Base-by-base conservation (phyloP, 1,140 invertebrate species). In the Aphelenchoides besseyi region DNA sequence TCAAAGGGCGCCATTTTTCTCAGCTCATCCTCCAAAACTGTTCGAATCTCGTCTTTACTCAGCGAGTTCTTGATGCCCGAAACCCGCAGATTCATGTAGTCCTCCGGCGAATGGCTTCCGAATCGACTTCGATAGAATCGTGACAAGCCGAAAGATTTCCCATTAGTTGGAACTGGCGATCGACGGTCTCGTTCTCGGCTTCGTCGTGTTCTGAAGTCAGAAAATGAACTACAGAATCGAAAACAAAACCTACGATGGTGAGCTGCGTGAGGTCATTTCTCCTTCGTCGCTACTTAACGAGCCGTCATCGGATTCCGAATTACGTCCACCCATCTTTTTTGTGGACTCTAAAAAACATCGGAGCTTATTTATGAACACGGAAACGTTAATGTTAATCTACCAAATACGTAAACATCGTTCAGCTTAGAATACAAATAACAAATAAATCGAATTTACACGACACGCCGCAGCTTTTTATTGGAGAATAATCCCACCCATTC, bases 71-170 rank as follows among this genome's bases (percentile, higher is more conserved):
- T 66, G 64, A 79, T 69, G 23, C 78, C 64, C 28, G 76, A 74
- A 18, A 79, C 53, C 9, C 78, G 72, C 61, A 79, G 55, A 69
- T 81, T 79, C 5, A 79, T 18, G 32, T 79, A 79, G 33, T 81
- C 73, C 16, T 79, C 78, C 1, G 78, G 78, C 0, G 79, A 81
- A 29, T 81, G 78, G 12, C 48, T 68, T 23, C 78, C 78, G 57
- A 79, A 79, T 0, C 79, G 71, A 37, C 81, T 69, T 12, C 77
- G 74, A 29, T 79, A 79, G 63, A 78, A 79, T 36, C 32, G 29
- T 3, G 77, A 79, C 29, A 79, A 54, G 29, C 78, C 26, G 8
- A 37, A 32, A n/a, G n/a, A 61, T 28, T 12, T 16, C 12, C 41
- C 41, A 23, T 48, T 48, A 12, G 41, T 16, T 12, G 41, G 41